Evolutionary conservation across 2,888 invertebrate species (phyloP).

Genomic region (Smittia sp.): DNA sequence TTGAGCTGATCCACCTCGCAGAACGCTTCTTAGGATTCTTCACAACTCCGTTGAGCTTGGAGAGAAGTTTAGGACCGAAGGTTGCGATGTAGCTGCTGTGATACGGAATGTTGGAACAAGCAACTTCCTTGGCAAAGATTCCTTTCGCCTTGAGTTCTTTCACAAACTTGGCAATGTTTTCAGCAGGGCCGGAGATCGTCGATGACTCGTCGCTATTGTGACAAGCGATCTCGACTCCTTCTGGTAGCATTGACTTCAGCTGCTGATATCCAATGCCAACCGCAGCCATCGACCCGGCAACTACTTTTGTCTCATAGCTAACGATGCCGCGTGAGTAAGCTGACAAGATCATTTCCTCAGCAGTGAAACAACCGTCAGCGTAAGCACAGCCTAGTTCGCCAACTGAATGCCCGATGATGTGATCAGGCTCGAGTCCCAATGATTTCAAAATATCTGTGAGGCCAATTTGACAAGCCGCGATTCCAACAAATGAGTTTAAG

Average conservation of each 20-base stretch:
- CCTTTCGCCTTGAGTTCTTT: conserved; percentile 62
- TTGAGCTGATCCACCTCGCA: conserved; percentile 74
- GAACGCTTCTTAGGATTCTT: conserved; percentile 63
- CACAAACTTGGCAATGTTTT: conserved; percentile 62
- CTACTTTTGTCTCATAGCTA: conserved; percentile 62
- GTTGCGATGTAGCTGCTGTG: conserved; percentile 74
- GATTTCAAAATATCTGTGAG: conserved; percentile 58
- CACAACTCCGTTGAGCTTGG: conserved; percentile 63
- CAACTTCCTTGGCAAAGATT: conserved; percentile 72
- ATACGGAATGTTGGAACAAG: conserved; percentile 78
- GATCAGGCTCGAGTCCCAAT: conserved; percentile 56
- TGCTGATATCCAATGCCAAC: conserved; percentile 62
- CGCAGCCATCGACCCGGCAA: conserved; percentile 78
- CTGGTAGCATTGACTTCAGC: conserved; percentile 54
- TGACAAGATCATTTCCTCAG: conserved; percentile 74
- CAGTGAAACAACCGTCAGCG: conserved; percentile 81
- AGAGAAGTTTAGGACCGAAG: conserved; percentile 64
- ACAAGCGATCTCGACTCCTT: conserved; percentile 74
- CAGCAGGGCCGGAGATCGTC: conserved; percentile 76
- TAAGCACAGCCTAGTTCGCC: conserved; percentile 90
- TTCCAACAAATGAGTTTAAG: conserved; percentile 69
- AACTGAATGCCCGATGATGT: conserved; percentile 72
- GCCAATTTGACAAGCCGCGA: conserved; percentile 66
- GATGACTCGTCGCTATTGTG: conserved; percentile 77
- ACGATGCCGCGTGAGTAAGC: conserved; percentile 75